These are phyloP conservation scores for Acrocera orbiculus DNA, from an alignment of 2,888 invertebrate species.

Conservation along the genomic window DNA sequence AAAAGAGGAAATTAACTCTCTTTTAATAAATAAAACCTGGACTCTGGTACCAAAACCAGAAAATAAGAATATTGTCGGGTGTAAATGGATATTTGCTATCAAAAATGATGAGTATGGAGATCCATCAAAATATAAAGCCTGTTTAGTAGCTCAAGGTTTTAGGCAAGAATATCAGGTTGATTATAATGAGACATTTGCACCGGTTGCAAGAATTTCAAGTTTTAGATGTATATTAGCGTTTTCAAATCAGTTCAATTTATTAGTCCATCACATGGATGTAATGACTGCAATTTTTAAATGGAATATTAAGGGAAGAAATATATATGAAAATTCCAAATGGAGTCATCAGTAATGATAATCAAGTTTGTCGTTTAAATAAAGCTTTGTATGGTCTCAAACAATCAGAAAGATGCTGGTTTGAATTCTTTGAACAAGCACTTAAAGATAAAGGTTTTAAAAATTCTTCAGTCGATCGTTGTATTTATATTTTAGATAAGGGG, in stretches of 20 bases:
- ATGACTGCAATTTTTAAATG: no score
- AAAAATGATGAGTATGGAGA: conserved; percentile 10
- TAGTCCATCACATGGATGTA: conserved; percentile 12
- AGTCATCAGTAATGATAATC: no score
- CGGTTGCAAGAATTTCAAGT: conserved; percentile 11
- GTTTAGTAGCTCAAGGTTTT: conserved; percentile 11
- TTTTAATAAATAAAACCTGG: conserved; percentile 14
- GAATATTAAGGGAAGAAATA: no score
- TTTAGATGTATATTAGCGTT: conserved; percentile 11
- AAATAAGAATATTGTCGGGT: conserved; percentile 13
- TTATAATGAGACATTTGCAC: conserved; percentile 11
- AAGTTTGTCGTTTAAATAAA: no score
- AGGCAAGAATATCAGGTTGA: conserved; percentile 10
- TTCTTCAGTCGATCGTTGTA: no score
- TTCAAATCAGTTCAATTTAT: conserved; percentile 11
- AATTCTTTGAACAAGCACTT: no score
- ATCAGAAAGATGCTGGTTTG: no score
- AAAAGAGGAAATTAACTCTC: conserved; percentile 13
- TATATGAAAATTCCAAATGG: no score
- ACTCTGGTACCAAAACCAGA: conserved; percentile 10
- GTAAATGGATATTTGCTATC: conserved; percentile 14
- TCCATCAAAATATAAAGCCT: conserved; percentile 10
- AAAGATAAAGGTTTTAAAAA: no score
- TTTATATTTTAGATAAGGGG: no score
- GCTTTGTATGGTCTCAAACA: no score